These are phyloP conservation scores for Buceros bicornis DNA, from an alignment of 2,797 vertebrate species.

Conservation along the genomic window DNA sequence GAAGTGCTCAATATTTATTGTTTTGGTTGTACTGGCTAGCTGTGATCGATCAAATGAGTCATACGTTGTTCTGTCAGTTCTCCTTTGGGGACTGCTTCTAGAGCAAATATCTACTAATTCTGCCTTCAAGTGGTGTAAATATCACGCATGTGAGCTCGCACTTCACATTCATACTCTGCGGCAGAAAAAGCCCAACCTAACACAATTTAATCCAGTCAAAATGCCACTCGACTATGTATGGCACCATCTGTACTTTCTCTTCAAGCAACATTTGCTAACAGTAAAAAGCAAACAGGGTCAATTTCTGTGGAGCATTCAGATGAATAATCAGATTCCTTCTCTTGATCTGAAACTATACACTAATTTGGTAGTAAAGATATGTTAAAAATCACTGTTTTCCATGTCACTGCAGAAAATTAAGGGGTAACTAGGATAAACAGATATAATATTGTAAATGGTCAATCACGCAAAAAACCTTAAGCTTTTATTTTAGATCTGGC, in stretches of 20 bases:
- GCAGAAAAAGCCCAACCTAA: background rate
- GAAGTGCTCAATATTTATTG: constrained; percentile 27
- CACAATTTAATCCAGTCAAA: constrained; percentile 3
- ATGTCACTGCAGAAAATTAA: background rate
- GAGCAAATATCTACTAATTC: constrained; percentile 20
- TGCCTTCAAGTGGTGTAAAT: constrained; percentile 14
- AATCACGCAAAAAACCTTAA: background rate
- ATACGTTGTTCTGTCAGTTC: background rate
- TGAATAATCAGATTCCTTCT: background rate
- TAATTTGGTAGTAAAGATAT: background rate
- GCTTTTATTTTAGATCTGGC: background rate
- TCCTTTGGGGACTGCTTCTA: background rate
- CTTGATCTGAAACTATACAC: background rate
- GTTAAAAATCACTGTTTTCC: background rate
- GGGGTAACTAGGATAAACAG: background rate
- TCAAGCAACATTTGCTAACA: background rate
- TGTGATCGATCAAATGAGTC: constrained; percentile 40
- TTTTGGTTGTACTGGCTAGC: constrained; percentile 14
- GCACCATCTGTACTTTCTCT: background rate
- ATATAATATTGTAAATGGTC: background rate
- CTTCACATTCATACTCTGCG: background rate
- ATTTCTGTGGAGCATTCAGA: background rate
- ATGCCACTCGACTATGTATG: background rate
- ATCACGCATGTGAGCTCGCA: background rate
- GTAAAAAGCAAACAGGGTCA: background rate